These are phyloP conservation scores for Sinosuthora webbiana DNA, from an alignment of 2,113 vertebrate genomes.

Conservation along the genomic window DNA sequence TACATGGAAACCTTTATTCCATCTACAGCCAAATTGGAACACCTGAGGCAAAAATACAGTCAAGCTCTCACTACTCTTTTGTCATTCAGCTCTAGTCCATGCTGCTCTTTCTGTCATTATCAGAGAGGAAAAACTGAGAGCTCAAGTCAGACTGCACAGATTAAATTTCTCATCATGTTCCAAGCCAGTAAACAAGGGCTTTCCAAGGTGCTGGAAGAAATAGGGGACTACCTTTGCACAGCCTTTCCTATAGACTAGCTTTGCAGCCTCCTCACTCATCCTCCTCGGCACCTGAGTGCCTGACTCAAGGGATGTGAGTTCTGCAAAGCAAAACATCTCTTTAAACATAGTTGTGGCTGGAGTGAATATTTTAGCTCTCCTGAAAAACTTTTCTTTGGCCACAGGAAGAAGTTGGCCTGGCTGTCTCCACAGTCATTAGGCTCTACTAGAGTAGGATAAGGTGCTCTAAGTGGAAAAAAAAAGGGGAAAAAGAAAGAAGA, in stretches of 20 bases:
- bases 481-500: not conserved
- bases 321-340: not conserved
- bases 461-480: no score
- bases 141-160: not conserved
- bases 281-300: not conserved
- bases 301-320: not conserved
- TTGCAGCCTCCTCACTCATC: not conserved
- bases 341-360: not conserved
- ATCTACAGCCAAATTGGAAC: not conserved
- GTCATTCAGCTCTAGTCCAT: not conserved
- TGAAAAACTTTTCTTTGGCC: not conserved
- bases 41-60: not conserved
- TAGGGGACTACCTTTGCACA: not conserved
- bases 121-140: not conserved
- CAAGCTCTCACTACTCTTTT: not conserved
- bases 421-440: not conserved
- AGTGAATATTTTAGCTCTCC: not conserved
- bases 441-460: not conserved
- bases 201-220: not conserved
- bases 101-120: not conserved
- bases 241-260: not conserved
- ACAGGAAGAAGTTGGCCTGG: not conserved
- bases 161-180: not conserved
- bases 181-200: not conserved
- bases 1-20: not conserved